These are phyloP conservation scores for Mesorhabditis belari DNA, from an alignment of 2,888 invertebrate species.

Conservation along the genomic window DNA sequence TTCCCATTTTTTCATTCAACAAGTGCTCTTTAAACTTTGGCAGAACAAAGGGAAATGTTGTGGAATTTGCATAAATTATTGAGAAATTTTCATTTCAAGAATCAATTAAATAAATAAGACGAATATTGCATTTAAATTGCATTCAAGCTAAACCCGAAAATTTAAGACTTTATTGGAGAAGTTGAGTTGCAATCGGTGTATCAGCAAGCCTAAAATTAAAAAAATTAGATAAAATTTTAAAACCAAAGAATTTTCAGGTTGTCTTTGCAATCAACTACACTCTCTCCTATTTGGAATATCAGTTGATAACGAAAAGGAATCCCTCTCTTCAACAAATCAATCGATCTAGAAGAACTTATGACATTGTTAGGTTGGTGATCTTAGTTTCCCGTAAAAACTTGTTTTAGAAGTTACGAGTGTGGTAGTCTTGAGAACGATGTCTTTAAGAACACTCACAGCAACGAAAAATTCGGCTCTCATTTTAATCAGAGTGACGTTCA, in stretches of 20 bases:
- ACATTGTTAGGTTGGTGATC: neutral
- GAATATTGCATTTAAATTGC: too few relatives aligned
- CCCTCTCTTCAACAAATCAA: neutral
- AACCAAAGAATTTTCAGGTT: constrained; percentile 37
- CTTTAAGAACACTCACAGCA: constrained; percentile 18
- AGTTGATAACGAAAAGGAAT: neutral
- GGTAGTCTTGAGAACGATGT: constrained; percentile 28
- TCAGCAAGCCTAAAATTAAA: too few relatives aligned
- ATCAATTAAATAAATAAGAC: too few relatives aligned
- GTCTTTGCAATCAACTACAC: constrained; percentile 45
- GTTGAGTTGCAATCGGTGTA: too few relatives aligned
- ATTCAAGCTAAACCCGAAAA: too few relatives aligned
- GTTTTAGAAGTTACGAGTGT: constrained; percentile 25
- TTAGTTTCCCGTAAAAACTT: neutral
- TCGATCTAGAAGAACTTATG: neutral
- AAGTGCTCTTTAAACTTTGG: too few relatives aligned
- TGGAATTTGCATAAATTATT: too few relatives aligned
- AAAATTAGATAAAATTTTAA: too few relatives aligned
- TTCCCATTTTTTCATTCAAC: too few relatives aligned
- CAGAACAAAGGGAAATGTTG: too few relatives aligned
- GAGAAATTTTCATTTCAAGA: too few relatives aligned
- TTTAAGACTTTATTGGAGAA: too few relatives aligned
- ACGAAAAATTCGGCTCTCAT: neutral
- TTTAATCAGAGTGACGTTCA: neutral
- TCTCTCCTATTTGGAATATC: constrained; percentile 30